phyloP scores from a whole-genome alignment of 2,888 invertebrate species.

The Apodemia mormo region DNA sequence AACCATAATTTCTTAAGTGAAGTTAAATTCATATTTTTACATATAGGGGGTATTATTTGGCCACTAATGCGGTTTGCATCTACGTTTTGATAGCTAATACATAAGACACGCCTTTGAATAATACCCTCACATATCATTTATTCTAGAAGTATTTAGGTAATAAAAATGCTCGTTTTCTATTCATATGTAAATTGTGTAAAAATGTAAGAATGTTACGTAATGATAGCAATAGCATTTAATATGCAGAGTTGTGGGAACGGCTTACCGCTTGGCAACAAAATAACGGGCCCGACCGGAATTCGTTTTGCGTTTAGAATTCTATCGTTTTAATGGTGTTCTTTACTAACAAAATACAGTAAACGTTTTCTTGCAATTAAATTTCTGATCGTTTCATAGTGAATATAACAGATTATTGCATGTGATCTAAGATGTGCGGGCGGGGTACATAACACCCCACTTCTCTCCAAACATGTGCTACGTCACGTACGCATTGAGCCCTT shows the following conservation, averaged over 20 bases:
- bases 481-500: conserved; percentile 70
- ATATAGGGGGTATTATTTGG: no score
- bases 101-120: no score
- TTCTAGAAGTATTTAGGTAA: background rate
- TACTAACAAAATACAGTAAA: conserved; percentile 1
- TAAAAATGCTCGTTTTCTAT: background rate
- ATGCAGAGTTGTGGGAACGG: conserved; percentile 46
- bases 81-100: no score
- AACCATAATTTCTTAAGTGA: no score
- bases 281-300: conserved; percentile 67
- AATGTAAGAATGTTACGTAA: conserved; percentile 46
- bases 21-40: no score
- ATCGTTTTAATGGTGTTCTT: conserved; percentile 16
- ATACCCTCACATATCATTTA: conserved; percentile 25
- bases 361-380: background rate
- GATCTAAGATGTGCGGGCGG: conserved; percentile 63
- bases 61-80: no score
- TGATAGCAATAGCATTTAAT: conserved; percentile 53
- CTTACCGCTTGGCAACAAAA: conserved; percentile 59
- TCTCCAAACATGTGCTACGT: conserved; percentile 56
- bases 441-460: conserved; percentile 46
- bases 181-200: conserved; percentile 16
- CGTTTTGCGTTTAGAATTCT: conserved; percentile 50
- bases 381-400: conserved; percentile 49
- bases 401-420: conserved; percentile 61